phyloP scores from a whole-genome alignment of 2,797 vertebrate genomes.

The Microctenopoma steveboyesi region DNA sequence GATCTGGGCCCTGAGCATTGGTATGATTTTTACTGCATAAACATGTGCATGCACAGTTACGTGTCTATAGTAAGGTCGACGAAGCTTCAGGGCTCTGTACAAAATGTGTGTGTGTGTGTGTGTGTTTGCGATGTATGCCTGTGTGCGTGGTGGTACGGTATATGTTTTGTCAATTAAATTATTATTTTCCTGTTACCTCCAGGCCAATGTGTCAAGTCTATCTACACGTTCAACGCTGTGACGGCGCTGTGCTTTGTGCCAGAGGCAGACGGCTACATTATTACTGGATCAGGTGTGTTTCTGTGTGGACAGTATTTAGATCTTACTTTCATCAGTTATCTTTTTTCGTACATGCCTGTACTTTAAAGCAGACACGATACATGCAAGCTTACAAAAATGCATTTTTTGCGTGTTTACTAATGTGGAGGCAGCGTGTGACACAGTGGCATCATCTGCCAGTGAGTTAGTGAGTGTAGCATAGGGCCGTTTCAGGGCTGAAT shows the following conservation, averaged over 20 bases:
- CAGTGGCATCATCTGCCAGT: slow-evolving; percentile 41
- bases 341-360: slow-evolving; percentile 8
- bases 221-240: slow-evolving; percentile 87
- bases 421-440: slow-evolving; percentile 21
- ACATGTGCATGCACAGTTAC: slow-evolving; percentile 15
- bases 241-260: slow-evolving; percentile 83
- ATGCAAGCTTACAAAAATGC: slow-evolving; percentile 2
- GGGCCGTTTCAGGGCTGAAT: slow-evolving; percentile 31
- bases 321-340: slow-evolving; percentile 3
- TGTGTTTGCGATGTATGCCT: slow-evolving; percentile 39
- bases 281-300: slow-evolving; percentile 83
- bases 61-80: slow-evolving; percentile 18
- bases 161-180: slow-evolving; percentile 58
- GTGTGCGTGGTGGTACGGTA: slow-evolving; percentile 26
- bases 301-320: slow-evolving; percentile 8
- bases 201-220: slow-evolving; percentile 86
- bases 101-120: slow-evolving; percentile 16
- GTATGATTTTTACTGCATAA: slow-evolving; percentile 64
- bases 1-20: slow-evolving; percentile 84
- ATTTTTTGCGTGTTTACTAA: slow-evolving; percentile 12
- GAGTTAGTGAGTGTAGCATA: slow-evolving; percentile 35
- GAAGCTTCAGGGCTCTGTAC: slow-evolving; percentile 34
- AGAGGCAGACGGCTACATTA: slow-evolving; percentile 80
- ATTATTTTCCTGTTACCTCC: slow-evolving; percentile 56
- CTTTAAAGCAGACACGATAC: neutral